A percentile compares a stretch with the other conserved stretches of the same genome.
phyloP scores from a whole-genome alignment of 2,113 vertebrate genomes.

The Cyprinodon brontotheroides region DNA sequence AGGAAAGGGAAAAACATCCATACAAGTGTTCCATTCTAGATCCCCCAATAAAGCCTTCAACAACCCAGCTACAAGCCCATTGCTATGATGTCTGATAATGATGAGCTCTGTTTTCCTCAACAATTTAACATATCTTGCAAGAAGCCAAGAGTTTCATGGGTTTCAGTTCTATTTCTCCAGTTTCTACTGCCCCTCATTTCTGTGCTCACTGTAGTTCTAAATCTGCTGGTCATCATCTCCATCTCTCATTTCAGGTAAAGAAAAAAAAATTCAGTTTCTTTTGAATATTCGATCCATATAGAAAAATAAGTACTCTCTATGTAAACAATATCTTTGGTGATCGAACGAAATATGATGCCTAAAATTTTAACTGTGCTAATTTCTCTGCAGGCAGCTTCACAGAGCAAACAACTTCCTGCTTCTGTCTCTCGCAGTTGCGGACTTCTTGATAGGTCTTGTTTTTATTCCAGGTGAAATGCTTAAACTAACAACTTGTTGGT shows the following conservation, averaged over 20 bases:
- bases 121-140: slow-evolving; percentile 31
- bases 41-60: no score
- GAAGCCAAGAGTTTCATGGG: background rate
- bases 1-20: no score
- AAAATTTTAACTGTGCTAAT: background rate
- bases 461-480: slow-evolving; percentile 79
- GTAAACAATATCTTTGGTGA: no score
- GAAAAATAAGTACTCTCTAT: no score
- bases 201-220: slow-evolving; percentile 2
- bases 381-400: slow-evolving; percentile 65
- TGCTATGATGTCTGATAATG: no score
- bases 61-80: no score
- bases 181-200: background rate
- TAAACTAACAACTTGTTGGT: slow-evolving; percentile 50
- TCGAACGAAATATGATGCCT: no score
- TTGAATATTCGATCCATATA: background rate
- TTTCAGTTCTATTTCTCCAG: background rate
- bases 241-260: slow-evolving; percentile 12
- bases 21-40: no score
- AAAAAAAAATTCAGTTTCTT: background rate
- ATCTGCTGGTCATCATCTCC: slow-evolving; percentile 8
- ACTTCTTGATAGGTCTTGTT: slow-evolving; percentile 65
- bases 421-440: slow-evolving; percentile 67
- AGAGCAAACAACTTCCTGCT: slow-evolving; percentile 68
- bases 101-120: slow-evolving; percentile 30